Evolutionary conservation across 2,888 invertebrate genomes (phyloP).

Genomic region (Hypercompe scribonia): DNA sequence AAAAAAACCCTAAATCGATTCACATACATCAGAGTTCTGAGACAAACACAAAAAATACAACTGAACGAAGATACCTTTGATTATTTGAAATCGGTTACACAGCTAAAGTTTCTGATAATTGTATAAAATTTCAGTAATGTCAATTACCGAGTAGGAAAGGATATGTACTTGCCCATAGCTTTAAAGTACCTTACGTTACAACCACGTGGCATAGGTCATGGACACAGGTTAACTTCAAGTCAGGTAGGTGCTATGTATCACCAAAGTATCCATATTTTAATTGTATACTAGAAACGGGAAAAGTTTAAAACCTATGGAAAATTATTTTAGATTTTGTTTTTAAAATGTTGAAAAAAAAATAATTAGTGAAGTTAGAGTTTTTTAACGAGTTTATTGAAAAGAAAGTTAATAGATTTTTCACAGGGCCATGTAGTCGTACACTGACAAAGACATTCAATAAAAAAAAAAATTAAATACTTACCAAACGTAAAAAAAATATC

Average conservation of each 20-base stretch:
- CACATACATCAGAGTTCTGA: neutral
- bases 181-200: neutral
- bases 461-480: too few relatives aligned
- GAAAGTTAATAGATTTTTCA: too few relatives aligned
- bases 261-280: neutral
- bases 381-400: too few relatives aligned
- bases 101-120: neutral
- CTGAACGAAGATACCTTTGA: neutral
- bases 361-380: too few relatives aligned
- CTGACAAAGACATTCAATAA: too few relatives aligned
- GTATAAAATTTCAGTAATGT: neutral
- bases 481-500: too few relatives aligned
- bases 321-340: too few relatives aligned
- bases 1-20: too few relatives aligned
- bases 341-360: too few relatives aligned
- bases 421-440: too few relatives aligned
- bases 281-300: neutral
- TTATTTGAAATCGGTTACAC: neutral
- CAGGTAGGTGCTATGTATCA: neutral
- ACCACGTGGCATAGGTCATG: slow-evolving; percentile 1
- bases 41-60: neutral
- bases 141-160: neutral
- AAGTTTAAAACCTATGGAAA: neutral
- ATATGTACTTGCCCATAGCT: neutral
- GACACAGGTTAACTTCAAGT: neutral